Conservation (phyloP, 2,113 vertebrate genomes). For the Cichladusa arquata region DNA sequence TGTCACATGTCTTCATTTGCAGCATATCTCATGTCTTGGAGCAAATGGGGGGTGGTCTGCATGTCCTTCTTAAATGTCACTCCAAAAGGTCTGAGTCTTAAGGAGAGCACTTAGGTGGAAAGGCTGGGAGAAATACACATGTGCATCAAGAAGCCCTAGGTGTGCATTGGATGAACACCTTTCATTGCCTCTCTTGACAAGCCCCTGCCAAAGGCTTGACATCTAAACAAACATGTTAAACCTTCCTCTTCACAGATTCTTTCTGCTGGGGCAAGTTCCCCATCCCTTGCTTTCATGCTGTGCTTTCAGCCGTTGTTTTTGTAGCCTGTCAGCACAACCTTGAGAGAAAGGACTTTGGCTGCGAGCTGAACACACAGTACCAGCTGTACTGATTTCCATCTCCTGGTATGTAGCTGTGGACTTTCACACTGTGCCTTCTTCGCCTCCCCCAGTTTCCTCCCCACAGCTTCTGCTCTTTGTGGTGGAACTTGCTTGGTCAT, state of each 20-base stretch:
- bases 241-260: background rate
- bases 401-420: slow-evolving; percentile 45
- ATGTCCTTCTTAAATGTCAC: background rate
- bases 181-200: background rate
- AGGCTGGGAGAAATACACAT: background rate
- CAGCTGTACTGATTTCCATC: slow-evolving; percentile 51
- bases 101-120: background rate
- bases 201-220: background rate
- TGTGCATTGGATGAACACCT: background rate
- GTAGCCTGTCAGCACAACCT: slow-evolving; percentile 69
- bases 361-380: slow-evolving; percentile 3
- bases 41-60: background rate
- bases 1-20: background rate
- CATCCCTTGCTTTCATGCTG: slow-evolving; percentile 22
- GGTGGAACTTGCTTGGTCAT: background rate
- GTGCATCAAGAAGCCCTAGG: background rate
- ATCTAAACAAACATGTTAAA: background rate
- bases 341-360: slow-evolving; percentile 68
- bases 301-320: slow-evolving; percentile 70
- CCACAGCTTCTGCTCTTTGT: background rate
- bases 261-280: slow-evolving; percentile 62
- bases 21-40: background rate
- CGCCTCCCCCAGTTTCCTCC: background rate
- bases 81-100: background rate
- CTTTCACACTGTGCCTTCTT: slow-evolving; percentile 14